A percentile compares a stretch with the other conserved stretches of the same genome.
phyloP scores from a whole-genome alignment of 2,113 vertebrate species.

The Saccopteryx bilineata region DNA sequence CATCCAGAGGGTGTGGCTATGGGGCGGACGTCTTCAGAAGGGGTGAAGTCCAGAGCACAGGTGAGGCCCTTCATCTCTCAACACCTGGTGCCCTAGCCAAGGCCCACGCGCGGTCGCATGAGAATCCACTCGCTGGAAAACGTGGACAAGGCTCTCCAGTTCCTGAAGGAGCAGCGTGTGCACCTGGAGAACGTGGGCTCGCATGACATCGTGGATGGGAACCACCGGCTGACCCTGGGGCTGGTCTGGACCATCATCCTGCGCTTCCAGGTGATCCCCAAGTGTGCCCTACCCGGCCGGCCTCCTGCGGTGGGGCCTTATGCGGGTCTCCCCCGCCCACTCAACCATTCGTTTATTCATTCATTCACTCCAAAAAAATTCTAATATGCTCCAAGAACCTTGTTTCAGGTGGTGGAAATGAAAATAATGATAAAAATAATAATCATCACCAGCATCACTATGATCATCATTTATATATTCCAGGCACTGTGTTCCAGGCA shows the following conservation, averaged over 20 bases:
- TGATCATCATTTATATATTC: not conserved
- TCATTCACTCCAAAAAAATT: not conserved
- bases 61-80: not conserved
- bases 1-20: accelerated
- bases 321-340: not conserved
- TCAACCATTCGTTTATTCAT: not conserved
- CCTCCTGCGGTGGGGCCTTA: not conserved
- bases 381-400: not conserved
- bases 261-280: slow-evolving; percentile 93
- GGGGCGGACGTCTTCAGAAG: not conserved
- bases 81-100: slow-evolving; percentile 87
- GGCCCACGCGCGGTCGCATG: slow-evolving; percentile 96
- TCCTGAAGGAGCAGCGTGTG: slow-evolving; percentile 97
- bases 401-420: not conserved
- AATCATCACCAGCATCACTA: not conserved
- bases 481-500: not conserved
- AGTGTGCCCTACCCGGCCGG: not conserved
- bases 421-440: not conserved
- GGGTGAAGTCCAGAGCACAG: not conserved
- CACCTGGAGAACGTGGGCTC: slow-evolving; percentile 98
- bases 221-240: slow-evolving; percentile 95
- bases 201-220: slow-evolving; percentile 97
- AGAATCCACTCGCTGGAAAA: slow-evolving; percentile 98
- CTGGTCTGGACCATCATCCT: slow-evolving; percentile 98
- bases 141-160: slow-evolving; percentile 97